Conservation (phyloP, 1,140 invertebrate species). For the Drosophila dunni region DNA sequence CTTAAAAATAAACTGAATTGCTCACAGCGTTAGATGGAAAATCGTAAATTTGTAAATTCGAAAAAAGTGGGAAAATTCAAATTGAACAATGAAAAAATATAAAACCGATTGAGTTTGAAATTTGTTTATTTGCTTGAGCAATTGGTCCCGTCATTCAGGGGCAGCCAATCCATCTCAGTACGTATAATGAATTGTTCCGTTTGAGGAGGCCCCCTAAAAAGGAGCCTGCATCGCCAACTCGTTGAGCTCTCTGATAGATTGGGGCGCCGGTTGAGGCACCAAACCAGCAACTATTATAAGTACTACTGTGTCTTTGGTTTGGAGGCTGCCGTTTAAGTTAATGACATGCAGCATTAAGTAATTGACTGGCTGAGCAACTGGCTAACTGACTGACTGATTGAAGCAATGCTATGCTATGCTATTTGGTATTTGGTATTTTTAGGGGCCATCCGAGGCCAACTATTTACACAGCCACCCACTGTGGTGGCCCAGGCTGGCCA, state of each 20-base stretch:
- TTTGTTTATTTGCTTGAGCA: constrained; percentile 82
- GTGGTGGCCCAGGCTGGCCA: constrained; percentile 54
- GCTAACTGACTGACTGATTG: constrained; percentile 47
- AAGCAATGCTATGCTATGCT: constrained; percentile 45
- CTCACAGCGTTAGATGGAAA: constrained; percentile 7
- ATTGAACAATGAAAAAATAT: background rate
- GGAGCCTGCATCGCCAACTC: constrained; percentile 4
- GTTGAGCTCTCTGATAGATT: constrained; percentile 62
- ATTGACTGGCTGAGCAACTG: constrained; percentile 48
- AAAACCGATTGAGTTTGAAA: constrained; percentile 46
- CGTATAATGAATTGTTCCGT: constrained; percentile 76
- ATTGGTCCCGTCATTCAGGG: constrained; percentile 70
- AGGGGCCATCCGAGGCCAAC: constrained; percentile 74
- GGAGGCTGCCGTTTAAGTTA: constrained; percentile 65
- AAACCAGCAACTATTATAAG: constrained; percentile 7
- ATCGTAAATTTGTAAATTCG: background rate
- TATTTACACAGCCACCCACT: constrained; percentile 82
- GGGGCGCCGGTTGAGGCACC: constrained; percentile 58
- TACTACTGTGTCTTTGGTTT: constrained; percentile 45
- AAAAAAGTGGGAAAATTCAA: constrained; percentile 12
- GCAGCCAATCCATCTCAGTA: constrained; percentile 59
- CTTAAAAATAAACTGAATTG: constrained; percentile 64
- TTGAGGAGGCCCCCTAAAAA: constrained; percentile 26
- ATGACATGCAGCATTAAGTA: constrained; percentile 53
- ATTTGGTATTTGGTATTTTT: constrained; percentile 64